Base-by-base conservation (phyloP, 2,888 invertebrate species). In the Ormyrus pomaceus region DNA sequence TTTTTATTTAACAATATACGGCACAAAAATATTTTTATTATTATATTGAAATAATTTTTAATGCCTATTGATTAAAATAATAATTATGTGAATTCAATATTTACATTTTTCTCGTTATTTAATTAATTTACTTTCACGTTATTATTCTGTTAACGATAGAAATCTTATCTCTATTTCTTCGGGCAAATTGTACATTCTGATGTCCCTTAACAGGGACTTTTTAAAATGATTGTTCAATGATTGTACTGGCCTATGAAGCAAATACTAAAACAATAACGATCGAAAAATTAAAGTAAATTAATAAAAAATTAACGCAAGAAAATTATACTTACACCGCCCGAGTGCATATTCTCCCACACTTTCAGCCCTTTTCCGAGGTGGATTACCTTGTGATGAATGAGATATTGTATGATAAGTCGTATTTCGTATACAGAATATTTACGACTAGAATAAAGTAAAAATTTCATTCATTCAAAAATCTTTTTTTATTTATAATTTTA, bases 201-300 rank as follows among this genome's bases (percentile, higher is more conserved):
- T 79, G 46, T 79, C 73, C 5, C 64, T 73, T 13, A 79, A 45
- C 5, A 79, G 9, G 3, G 8, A 7, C 46, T 9, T 64, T 11
- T 65, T 70, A 9, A 79, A 79, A n/a, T 79, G 53, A 58, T 79
- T 79, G 10, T 58, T 69, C 13, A 79, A 10, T 1, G 79, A 79
- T 6, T 74, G 64, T 0, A 34, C 6, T 0, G 70, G 51, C 7
- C 79, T 48, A 34, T 79, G 79, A 6, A 0, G 8, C 64, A 74
- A 51, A 10, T 74, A 79, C 79, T 79, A 56, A 51, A 71, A 34
- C 4, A 34, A 34, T 34, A 34, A 34, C 34, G 4, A 34, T 34
- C 2, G 13, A 69, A 10, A 19, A 10, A 48, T 48, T n/a, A 34
- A 50, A 8, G 9, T 61, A 55, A 7, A 6, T 34, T 19, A 56